Conservation (phyloP, 1,140 invertebrate genomes). For the Drosophila busckii region DNA sequence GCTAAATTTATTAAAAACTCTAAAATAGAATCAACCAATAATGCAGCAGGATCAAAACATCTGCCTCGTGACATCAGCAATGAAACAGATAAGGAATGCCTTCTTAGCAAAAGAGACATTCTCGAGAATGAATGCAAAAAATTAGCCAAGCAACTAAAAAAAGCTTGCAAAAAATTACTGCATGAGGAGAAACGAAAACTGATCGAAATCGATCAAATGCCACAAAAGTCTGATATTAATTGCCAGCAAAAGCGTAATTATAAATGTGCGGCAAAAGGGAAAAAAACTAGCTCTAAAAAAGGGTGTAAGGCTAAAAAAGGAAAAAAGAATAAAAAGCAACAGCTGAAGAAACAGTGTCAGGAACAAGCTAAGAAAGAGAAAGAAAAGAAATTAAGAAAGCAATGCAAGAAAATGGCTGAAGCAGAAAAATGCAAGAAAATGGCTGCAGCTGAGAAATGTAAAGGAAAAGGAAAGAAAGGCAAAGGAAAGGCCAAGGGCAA, state of each 20-base stretch:
- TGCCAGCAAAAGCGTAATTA: neutral
- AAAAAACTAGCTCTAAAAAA: neutral
- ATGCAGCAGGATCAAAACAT: no score
- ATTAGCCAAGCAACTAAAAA: neutral
- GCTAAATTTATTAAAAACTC: no score
- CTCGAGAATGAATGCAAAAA: neutral
- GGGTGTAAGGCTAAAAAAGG: neutral
- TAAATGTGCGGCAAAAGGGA: neutral
- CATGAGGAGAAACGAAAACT: neutral
- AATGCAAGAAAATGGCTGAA: conserved; percentile 2
- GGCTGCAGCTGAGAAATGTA: neutral
- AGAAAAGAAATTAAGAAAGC: neutral
- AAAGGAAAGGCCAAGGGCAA: neutral
- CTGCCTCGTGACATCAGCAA: no score
- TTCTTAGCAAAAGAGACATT: neutral
- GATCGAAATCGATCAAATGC: neutral
- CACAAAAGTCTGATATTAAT: no score
- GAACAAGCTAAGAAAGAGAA: conserved; percentile 9
- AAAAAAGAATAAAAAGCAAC: conserved; percentile 1
- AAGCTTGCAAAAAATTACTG: neutral
- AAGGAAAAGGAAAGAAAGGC: neutral
- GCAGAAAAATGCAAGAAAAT: neutral
- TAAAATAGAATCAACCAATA: no score
- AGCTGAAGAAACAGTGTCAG: conserved; percentile 6
- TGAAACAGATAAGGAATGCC: no score